A percentile compares a stretch with the other conserved stretches of the same genome.
These are phyloP conservation scores for Corythoichthys intestinalis DNA, from an alignment of 2,113 vertebrate genomes.

Conservation along the genomic window DNA sequence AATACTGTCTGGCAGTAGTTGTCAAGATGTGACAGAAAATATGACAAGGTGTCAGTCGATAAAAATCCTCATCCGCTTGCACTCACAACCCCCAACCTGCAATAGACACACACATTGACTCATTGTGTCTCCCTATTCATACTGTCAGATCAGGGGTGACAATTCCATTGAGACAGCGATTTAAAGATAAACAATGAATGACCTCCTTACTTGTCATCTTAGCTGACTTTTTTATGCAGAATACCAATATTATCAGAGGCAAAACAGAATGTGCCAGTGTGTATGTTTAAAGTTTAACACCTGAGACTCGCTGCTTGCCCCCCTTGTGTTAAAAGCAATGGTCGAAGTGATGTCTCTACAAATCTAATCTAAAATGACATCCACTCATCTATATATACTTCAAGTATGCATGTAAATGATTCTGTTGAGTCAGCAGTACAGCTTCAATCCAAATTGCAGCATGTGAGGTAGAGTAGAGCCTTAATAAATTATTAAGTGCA, in stretches of 20 bases:
- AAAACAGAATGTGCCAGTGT: not conserved
- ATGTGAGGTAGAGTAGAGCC: too few relatives aligned
- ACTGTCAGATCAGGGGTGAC: conserved; percentile 36
- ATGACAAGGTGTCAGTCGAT: conserved; percentile 41
- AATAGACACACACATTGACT: conserved; percentile 3
- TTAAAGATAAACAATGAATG: conserved; percentile 12
- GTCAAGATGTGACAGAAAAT: conserved; percentile 43
- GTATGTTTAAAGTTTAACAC: not conserved
- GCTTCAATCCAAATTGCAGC: too few relatives aligned
- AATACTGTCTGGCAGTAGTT: conserved; percentile 27
- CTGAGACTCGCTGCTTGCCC: too few relatives aligned
- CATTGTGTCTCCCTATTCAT: conserved; percentile 18
- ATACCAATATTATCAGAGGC: not conserved
- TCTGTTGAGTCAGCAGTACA: too few relatives aligned
- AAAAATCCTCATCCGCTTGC: conserved; percentile 37
- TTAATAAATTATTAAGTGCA: not conserved
- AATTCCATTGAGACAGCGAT: conserved; percentile 24
- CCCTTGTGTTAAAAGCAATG: not conserved
- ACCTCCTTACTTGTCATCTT: not conserved
- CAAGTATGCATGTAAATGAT: too few relatives aligned
- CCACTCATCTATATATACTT: too few relatives aligned
- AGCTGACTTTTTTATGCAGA: not conserved
- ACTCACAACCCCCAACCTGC: conserved; percentile 23
- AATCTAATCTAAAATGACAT: not conserved
- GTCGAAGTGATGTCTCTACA: not conserved